Base-by-base conservation (phyloP, 2,888 invertebrate genomes). In the Drosophila siamana region DNA sequence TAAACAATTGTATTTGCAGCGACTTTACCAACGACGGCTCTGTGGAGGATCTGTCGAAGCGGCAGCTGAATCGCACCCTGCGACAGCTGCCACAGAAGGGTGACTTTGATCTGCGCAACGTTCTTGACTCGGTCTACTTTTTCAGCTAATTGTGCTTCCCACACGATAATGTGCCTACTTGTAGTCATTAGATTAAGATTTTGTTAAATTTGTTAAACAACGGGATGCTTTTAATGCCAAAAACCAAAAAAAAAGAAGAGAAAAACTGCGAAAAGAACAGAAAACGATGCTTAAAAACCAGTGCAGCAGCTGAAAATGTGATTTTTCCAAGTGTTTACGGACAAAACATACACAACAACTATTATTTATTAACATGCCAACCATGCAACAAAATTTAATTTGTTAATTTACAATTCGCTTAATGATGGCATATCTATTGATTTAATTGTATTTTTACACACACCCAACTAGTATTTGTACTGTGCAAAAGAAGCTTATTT, bases 41-140 rank as follows among this genome's bases (percentile, higher is more conserved):
- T 3, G 86, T 92, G 4, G 92, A 93, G 30, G 94, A 94, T 54
- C 90, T 93, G 36, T 93, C 94, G 47, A 95, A 94, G 90, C 93
- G 92, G 57, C 94, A 94, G 78, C 93, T 96, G 54, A 95, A 95
- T 90, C 92, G 92, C 28, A 89, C 94, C 0, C 92, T 97, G 7
- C 89, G 91, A 41, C 92, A 93, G 67, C 93, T 97, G 60, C 98
- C 98, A 0, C 89, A 93, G 56, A 96, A 95, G 86, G 98, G 97
- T 0, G 92, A 94, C 78, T 97, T 98, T 86, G 94, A 97, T 86
- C 93, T 98, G 43, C 93, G 94, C 0, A 94, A 95, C 80, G 97
- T 98, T 22, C 92, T 97, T 41, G 91, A 94, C 26, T 98, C 98
- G 0, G 93, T 95, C 11, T 98, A 97, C 91, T 98, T 98, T 92